These are phyloP conservation scores for Pterobdella sp. DNA, from an alignment of 2,888 invertebrate genomes.

Conservation along the genomic window DNA sequence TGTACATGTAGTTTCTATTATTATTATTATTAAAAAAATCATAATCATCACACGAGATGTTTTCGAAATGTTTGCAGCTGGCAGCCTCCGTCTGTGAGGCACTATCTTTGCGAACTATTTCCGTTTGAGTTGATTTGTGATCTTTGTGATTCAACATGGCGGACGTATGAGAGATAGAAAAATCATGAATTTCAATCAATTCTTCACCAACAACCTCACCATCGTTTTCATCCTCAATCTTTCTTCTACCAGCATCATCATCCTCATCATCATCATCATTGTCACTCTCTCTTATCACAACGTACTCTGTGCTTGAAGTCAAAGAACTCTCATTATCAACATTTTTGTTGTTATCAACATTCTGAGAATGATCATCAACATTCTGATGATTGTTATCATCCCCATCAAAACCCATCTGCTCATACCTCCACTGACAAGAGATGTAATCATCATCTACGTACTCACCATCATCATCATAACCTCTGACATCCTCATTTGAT, in stretches of 20 bases:
- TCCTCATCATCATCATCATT: background rate
- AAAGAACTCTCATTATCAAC: background rate
- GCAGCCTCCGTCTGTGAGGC: background rate
- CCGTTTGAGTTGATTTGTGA: constrained; percentile 2
- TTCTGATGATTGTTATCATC: constrained; percentile 1
- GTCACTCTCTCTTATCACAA: constrained; percentile 44
- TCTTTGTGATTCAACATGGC: background rate
- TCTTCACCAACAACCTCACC: background rate
- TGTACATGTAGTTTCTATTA: background rate
- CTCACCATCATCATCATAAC: background rate
- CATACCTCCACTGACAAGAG: background rate
- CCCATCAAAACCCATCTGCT: background rate
- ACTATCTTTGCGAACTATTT: background rate
- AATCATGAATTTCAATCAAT: background rate
- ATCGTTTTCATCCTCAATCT: constrained; percentile 9
- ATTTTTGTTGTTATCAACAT: constrained; percentile 5
- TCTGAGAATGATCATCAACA: constrained; percentile 20
- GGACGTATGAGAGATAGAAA: background rate
- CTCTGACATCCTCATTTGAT: background rate
- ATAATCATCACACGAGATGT: constrained; percentile 8
- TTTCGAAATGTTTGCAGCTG: background rate
- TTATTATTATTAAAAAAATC: background rate
- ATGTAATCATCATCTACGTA: constrained; percentile 3
- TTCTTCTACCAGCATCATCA: background rate
- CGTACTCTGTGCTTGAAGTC: too few relatives aligned